phyloP scores from a whole-genome alignment of 1,140 invertebrate genomes.

The Drepana arcuata region DNA sequence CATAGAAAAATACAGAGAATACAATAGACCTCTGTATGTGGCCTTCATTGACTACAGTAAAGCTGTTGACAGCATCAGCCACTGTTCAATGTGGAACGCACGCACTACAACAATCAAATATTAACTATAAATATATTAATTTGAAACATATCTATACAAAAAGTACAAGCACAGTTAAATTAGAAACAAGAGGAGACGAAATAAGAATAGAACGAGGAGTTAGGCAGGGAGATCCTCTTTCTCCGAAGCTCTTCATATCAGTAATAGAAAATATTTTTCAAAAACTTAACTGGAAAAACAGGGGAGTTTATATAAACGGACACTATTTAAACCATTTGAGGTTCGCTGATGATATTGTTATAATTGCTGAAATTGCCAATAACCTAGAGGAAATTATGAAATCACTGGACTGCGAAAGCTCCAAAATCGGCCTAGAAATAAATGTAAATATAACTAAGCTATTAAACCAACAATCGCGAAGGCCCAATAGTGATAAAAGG shows the following conservation, averaged over 20 bases:
- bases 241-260: constrained; percentile 11
- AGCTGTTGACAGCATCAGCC: constrained; percentile 6
- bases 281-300: constrained; percentile 7
- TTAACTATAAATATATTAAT: constrained; percentile 5
- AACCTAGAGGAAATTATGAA: constrained; percentile 4
- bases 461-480: too few species aligned
- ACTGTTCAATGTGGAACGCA: constrained; percentile 8
- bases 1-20: constrained; percentile 8
- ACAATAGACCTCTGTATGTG: constrained; percentile 5
- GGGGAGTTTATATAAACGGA: constrained; percentile 7
- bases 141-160: constrained; percentile 10
- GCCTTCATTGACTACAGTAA: constrained; percentile 9
- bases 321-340: constrained; percentile 6
- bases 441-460: constrained; percentile 5
- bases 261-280: constrained; percentile 8
- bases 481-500: constrained; percentile 2
- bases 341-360: constrained; percentile 10
- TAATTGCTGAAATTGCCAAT: constrained; percentile 5
- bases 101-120: constrained; percentile 3
- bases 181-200: constrained; percentile 10
- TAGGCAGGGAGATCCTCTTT: constrained; percentile 10
- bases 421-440: constrained; percentile 5
- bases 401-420: constrained; percentile 4
- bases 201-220: constrained; percentile 10
- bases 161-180: constrained; percentile 8